phyloP scores from a whole-genome alignment of 2,113 vertebrate genomes.

The Seriola quinqueradiata region DNA sequence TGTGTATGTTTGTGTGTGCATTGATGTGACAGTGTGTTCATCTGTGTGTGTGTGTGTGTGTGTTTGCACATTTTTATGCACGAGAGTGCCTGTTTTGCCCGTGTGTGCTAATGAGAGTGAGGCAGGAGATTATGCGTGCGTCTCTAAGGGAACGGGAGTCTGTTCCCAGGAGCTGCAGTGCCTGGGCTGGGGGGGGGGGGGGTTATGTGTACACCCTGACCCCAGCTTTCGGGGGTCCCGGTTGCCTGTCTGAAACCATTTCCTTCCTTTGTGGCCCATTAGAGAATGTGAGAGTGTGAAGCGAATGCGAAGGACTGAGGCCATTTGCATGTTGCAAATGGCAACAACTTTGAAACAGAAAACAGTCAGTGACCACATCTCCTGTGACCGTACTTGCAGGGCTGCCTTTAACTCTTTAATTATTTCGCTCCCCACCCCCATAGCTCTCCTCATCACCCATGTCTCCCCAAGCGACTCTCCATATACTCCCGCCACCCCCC shows the following conservation, averaged over 20 bases:
- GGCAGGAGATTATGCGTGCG: constrained; percentile 75
- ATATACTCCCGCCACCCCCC: constrained; percentile 23
- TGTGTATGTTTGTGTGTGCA: constrained; percentile 8
- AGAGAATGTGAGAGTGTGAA: constrained; percentile 55
- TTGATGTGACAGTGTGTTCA: constrained; percentile 3
- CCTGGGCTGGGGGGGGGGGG: constrained; percentile 56
- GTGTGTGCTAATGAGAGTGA: constrained; percentile 74
- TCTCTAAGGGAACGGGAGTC: constrained; percentile 74
- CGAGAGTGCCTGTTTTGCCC: constrained; percentile 47
- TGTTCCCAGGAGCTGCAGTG: constrained; percentile 77
- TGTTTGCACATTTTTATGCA: constrained; percentile 51
- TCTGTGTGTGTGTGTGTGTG: constrained; percentile 1
- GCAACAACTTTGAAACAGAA: constrained; percentile 48
- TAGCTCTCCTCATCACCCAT: constrained; percentile 31
- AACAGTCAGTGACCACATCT: constrained; percentile 31
- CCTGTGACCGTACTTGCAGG: constrained; percentile 9
- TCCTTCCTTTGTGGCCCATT: constrained; percentile 71
- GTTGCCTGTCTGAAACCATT: constrained; percentile 75
- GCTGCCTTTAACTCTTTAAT: constrained; percentile 41
- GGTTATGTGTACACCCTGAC: constrained; percentile 74
- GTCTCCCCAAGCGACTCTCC: constrained; percentile 45
- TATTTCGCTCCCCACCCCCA: constrained; percentile 45
- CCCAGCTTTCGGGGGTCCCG: constrained; percentile 73
- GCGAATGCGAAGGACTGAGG: constrained; percentile 52
- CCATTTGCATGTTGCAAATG: constrained; percentile 53